Evolutionary conservation across 2,113 vertebrate genomes (phyloP).

Genomic region (Mugil cephalus): DNA sequence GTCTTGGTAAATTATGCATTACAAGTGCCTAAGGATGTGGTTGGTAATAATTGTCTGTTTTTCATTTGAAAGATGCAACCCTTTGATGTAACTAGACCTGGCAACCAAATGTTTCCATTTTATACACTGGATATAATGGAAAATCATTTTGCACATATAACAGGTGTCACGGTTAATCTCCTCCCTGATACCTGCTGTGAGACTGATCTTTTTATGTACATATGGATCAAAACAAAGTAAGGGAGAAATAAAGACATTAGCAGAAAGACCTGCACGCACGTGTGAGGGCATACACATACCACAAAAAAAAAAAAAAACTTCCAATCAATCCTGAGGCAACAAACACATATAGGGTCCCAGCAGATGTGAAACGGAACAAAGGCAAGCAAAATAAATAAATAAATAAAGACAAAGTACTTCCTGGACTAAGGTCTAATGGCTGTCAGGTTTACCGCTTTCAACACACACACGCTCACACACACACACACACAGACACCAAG

Average conservation of each 20-base stretch:
- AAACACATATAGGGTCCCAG: slow-evolving; percentile 50
- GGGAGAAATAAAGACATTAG: slow-evolving; percentile 18
- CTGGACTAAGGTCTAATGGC: slow-evolving; percentile 44
- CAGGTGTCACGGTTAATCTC: neutral
- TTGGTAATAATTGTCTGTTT: neutral
- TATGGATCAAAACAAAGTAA: slow-evolving; percentile 34
- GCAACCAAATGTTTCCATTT: neutral
- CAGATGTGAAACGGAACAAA: slow-evolving; percentile 45
- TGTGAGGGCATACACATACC: slow-evolving; percentile 5
- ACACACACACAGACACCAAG: slow-evolving; percentile 3
- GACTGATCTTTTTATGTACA: neutral
- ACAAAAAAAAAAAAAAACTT: neutral
- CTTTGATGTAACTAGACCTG: neutral
- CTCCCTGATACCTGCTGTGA: neutral
- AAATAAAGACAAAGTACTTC: slow-evolving; percentile 38
- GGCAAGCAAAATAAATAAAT: slow-evolving; percentile 38
- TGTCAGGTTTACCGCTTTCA: slow-evolving; percentile 31
- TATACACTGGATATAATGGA: too few species aligned
- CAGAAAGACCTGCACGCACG: slow-evolving; percentile 1
- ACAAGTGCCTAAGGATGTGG: neutral
- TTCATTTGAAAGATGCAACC: neutral
- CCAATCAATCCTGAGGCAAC: slow-evolving; percentile 46
- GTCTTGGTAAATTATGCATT: neutral
- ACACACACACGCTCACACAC: slow-evolving; percentile 9
- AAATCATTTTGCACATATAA: slow-evolving; percentile 3